Base-by-base conservation (phyloP, 2,888 invertebrate species). In the Epinotia demarniana region DNA sequence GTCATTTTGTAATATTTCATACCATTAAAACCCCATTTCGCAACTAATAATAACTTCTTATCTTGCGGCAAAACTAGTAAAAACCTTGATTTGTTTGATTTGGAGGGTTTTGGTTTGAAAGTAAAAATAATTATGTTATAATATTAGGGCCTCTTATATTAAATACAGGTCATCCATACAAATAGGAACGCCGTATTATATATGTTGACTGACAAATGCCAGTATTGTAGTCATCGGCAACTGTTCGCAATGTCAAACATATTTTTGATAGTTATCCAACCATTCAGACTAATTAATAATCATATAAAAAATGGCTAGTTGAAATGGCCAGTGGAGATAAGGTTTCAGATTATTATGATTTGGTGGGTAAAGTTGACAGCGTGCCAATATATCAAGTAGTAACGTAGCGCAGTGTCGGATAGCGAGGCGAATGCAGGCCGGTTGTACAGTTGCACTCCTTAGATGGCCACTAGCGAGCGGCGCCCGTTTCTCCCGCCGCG, bases 391-490 rank as follows among this genome's bases (percentile, higher is more conserved):
- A 78, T 77, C 60, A 61, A 72, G 76, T 68, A 62, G 60, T 62
- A 43, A 49, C 75, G 72, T 71, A 62, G 76, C 73, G 60, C 74
- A 73, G 72, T 66, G 77, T 75, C 77, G 73, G 75, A 71, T 72
- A 70, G 76, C 77, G 75, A 72, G 69, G 78, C 77, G 75, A 77
- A 72, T 71, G 86, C 83, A 85, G 86, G 89, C 92, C 91, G 91
- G 92, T 93, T 91, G 87, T 91, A 92, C 92, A 90, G 92, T 92
- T 92, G 92, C 88, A 81, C 86, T 85, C 92, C 92, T 81, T 92
- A 93, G 89, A 92, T 90, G 92, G 92, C 83, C 85, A 86, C 85
- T 85, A 85, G 83, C 86, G 89, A 53, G 68, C 73, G 39, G 86
- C 89, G 91, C 87, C 86, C 87, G 91, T 91, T 90, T 90, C 91